Percentiles rank a stretch among this genome's conserved stretches.
Conservation (phyloP, 2,888 invertebrate genomes). For the Rutpela maculata region DNA sequence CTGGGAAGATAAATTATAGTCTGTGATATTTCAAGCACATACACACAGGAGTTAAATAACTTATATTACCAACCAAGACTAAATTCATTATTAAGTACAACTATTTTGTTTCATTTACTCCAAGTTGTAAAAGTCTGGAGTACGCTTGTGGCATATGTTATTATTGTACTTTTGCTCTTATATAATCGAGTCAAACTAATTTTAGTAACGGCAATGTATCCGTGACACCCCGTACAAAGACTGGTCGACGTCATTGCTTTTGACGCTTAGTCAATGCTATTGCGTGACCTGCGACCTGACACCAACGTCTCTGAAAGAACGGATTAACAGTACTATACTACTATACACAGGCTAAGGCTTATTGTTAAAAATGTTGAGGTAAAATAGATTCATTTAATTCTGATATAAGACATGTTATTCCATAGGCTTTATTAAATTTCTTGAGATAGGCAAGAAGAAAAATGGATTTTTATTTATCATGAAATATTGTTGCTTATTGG, state of each 20-base stretch:
- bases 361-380: conserved; percentile 24
- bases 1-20: too few relatives aligned
- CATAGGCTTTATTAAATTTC: not conserved
- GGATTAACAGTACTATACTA: conserved; percentile 16
- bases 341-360: conserved; percentile 8
- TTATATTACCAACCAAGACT: too few relatives aligned
- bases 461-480: not conserved
- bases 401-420: not conserved
- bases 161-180: not conserved
- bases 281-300: conserved; percentile 41
- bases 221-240: conserved; percentile 21
- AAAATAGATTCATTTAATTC: conserved; percentile 10
- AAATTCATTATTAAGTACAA: not conserved
- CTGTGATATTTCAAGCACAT: too few relatives aligned
- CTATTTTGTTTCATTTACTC: not conserved
- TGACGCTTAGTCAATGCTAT: conserved; percentile 37
- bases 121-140: not conserved
- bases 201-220: conserved; percentile 15
- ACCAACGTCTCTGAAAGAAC: conserved; percentile 41
- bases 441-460: not conserved
- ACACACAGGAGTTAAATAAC: too few relatives aligned
- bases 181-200: not conserved
- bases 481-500: not conserved
- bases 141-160: not conserved
- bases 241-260: conserved; percentile 26